Percentiles rank a stretch among this genome's conserved stretches.
Evolutionary conservation across 1,140 invertebrate genomes (phyloP).

Genomic region (Gonioctena quinquepunctata): DNA sequence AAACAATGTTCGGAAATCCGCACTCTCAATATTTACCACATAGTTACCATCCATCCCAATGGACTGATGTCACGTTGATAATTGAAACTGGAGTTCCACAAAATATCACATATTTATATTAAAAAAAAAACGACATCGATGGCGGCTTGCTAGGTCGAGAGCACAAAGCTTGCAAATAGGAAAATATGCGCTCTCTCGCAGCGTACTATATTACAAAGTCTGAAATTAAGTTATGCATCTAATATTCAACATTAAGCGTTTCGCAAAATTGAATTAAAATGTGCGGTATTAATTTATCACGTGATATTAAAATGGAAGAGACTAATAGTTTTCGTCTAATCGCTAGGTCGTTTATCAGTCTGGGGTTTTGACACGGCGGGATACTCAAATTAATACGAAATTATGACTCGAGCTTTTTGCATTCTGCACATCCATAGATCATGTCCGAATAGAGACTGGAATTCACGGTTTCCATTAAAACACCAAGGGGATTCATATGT

Average conservation of each 20-base stretch:
- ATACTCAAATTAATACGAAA: not conserved
- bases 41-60: no score
- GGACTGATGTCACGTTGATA: not conserved
- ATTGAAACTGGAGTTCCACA: not conserved
- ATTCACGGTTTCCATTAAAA: no score
- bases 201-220: not conserved
- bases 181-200: not conserved
- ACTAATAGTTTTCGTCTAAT: not conserved
- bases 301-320: not conserved
- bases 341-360: not conserved
- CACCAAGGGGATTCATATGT: no score
- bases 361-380: not conserved
- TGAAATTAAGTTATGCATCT: not conserved
- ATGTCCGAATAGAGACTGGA: no score
- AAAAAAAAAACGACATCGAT: not conserved
- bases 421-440: not conserved
- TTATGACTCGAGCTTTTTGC: not conserved
- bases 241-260: not conserved
- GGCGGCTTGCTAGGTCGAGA: not conserved
- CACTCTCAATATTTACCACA: no score
- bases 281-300: not conserved
- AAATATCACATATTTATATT: no score
- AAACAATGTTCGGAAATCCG: no score
- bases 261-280: not conserved
- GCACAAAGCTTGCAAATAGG: not conserved